phyloP scores from a whole-genome alignment of 2,888 invertebrate genomes.

The Lepidocyrtinus sp. region DNA sequence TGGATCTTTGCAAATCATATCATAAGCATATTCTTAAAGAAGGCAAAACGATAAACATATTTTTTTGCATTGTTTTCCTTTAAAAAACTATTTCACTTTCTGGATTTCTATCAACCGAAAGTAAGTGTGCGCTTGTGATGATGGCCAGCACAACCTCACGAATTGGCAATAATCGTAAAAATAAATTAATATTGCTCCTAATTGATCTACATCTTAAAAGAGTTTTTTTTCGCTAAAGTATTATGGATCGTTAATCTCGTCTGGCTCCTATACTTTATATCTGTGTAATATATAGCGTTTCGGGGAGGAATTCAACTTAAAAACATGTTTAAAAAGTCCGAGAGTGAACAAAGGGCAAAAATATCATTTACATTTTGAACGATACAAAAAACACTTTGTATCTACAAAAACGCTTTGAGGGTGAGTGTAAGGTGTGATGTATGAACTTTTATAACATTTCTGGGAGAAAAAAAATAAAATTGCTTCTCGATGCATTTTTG shows the following conservation, averaged over 20 bases:
- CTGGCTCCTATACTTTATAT: slow-evolving; percentile 32
- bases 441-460: background rate
- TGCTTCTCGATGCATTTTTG: slow-evolving; percentile 7
- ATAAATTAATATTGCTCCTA: slow-evolving; percentile 62
- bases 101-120: background rate
- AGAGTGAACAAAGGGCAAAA: slow-evolving; percentile 8
- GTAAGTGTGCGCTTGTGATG: slow-evolving; percentile 14
- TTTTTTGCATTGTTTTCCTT: slow-evolving; percentile 2
- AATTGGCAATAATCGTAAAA: slow-evolving; percentile 60
- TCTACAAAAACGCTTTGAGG: too few relatives aligned
- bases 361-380: slow-evolving; percentile 10
- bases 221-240: slow-evolving; percentile 30
- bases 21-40: background rate
- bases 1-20: slow-evolving; percentile 1
- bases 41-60: too few relatives aligned
- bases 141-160: slow-evolving; percentile 53
- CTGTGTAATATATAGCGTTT: background rate
- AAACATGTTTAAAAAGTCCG: background rate
- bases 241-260: slow-evolving; percentile 55
- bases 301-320: background rate
- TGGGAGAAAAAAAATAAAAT: background rate
- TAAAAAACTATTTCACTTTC: background rate
- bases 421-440: background rate
- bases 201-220: slow-evolving; percentile 59
- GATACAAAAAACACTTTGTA: too few relatives aligned